phyloP scores from a whole-genome alignment of 2,113 vertebrate species.

The Chionodraco myersi region DNA sequence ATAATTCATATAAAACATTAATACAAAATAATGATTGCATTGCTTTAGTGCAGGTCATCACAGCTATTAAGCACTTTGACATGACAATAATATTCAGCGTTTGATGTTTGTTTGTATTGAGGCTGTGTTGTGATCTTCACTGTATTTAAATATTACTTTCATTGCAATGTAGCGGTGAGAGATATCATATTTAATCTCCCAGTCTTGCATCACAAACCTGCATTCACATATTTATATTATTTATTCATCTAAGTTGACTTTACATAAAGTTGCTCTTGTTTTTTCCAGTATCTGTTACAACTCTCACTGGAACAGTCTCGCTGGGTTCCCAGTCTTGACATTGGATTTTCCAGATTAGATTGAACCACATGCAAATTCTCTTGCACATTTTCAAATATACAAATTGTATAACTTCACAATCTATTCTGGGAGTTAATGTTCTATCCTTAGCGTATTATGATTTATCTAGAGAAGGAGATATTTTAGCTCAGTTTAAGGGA shows the following conservation, averaged over 20 bases:
- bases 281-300: no score
- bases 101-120: background rate
- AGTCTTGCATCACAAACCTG: no score
- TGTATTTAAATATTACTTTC: background rate
- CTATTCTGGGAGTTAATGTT: background rate
- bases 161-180: no score
- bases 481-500: background rate
- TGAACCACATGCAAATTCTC: background rate
- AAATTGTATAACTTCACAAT: no score
- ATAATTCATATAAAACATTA: no score
- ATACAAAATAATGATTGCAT: background rate
- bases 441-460: background rate
- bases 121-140: background rate
- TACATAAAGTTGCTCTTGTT: background rate
- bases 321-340: background rate
- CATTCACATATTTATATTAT: no score
- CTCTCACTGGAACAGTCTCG: background rate
- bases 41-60: background rate
- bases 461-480: background rate
- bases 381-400: no score
- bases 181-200: no score
- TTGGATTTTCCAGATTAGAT: background rate
- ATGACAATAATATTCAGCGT: background rate
- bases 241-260: no score
- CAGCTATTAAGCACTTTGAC: background rate